Percentiles rank a stretch among this genome's conserved stretches.
These are phyloP conservation scores for Pipa parva DNA, from an alignment of 2,113 vertebrate genomes.

Conservation along the genomic window DNA sequence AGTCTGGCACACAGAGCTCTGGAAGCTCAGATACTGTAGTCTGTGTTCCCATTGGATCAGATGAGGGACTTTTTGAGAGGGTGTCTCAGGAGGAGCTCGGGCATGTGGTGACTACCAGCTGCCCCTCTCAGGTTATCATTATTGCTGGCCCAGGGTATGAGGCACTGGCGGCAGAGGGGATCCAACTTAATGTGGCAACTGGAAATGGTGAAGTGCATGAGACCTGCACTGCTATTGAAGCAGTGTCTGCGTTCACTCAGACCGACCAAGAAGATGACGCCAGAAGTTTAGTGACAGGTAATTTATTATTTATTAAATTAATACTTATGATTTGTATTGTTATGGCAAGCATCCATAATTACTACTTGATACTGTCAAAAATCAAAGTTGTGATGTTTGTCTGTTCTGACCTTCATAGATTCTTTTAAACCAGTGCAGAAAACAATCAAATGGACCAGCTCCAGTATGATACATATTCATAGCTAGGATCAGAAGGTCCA, in stretches of 20 bases:
- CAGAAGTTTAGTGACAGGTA: constrained; percentile 5
- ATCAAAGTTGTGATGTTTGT: no score
- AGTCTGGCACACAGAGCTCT: constrained; percentile 38
- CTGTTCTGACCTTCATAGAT: no score
- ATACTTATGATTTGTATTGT: no score
- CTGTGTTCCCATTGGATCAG: constrained; percentile 54
- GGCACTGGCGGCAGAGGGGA: constrained; percentile 72
- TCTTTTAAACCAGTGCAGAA: no score
- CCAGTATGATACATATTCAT: not conserved
- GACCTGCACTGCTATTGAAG: constrained; percentile 73
- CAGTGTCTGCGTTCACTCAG: constrained; percentile 64
- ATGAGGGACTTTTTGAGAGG: constrained; percentile 63
- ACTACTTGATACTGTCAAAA: no score
- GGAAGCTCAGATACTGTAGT: constrained; percentile 58
- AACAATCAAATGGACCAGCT: no score
- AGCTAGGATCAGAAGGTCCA: no score
- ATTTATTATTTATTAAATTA: no score
- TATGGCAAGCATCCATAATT: not conserved
- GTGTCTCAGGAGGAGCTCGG: constrained; percentile 63
- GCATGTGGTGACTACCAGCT: constrained; percentile 65
- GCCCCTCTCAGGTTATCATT: constrained; percentile 82
- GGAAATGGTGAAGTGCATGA: constrained; percentile 64
- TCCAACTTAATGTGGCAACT: constrained; percentile 71
- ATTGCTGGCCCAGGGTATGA: constrained; percentile 81
- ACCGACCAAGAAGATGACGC: not conserved